Percentiles rank a stretch among this genome's conserved stretches.
These are phyloP conservation scores for Bradypodion ventrale DNA, from an alignment of 2,797 vertebrate genomes.

Conservation along the genomic window DNA sequence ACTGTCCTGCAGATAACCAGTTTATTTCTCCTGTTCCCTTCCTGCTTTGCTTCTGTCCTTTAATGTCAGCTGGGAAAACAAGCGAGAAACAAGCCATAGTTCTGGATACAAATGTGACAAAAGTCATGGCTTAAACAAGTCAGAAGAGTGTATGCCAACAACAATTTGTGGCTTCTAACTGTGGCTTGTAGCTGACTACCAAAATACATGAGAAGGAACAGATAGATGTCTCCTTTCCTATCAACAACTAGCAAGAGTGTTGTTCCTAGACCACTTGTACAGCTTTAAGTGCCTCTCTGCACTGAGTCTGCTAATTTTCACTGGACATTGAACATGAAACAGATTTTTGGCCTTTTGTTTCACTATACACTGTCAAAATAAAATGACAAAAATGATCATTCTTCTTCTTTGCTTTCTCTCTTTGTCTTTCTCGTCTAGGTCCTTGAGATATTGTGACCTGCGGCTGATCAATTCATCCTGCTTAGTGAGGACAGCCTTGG, in stretches of 20 bases:
- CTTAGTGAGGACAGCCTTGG: constrained; percentile 89
- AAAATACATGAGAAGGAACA: not conserved
- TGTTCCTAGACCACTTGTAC: not conserved
- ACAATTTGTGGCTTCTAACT: not conserved
- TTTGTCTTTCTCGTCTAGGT: constrained; percentile 74
- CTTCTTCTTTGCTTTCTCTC: not conserved
- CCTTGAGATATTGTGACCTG: constrained; percentile 94
- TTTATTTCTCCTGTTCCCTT: not conserved
- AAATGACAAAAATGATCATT: not conserved
- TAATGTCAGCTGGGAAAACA: not conserved
- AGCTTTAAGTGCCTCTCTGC: not conserved
- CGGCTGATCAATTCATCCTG: constrained; percentile 92
- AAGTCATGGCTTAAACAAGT: not conserved
- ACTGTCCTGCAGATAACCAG: not conserved
- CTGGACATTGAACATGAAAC: not conserved
- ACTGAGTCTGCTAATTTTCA: not conserved
- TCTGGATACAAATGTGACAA: not conserved
- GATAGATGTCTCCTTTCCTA: too few species aligned
- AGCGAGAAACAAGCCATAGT: not conserved
- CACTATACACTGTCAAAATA: not conserved
- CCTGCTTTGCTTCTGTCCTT: not conserved
- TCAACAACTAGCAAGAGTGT: not conserved
- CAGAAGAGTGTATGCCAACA: not conserved
- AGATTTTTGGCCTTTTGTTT: not conserved
- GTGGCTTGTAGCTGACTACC: not conserved